These are phyloP conservation scores for Pocota personata DNA, from an alignment of 2,888 invertebrate genomes.

Conservation along the genomic window DNA sequence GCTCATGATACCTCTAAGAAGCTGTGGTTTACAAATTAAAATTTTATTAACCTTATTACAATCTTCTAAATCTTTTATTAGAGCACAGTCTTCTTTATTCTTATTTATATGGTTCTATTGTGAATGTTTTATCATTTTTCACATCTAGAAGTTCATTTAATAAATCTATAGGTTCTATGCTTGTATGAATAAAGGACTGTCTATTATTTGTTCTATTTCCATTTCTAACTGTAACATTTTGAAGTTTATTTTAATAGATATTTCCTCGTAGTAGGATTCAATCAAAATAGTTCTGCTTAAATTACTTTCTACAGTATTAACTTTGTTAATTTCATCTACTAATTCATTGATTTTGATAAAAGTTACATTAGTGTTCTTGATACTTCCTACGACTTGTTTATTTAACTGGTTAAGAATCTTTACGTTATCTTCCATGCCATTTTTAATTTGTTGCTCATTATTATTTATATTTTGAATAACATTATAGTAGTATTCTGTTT, in stretches of 20 bases:
- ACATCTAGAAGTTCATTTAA: not conserved
- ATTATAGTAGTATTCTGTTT: conserved; percentile 8
- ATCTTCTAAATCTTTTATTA: conserved; percentile 1
- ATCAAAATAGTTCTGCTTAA: not conserved
- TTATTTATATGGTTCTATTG: conserved; percentile 22
- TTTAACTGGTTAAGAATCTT: conserved; percentile 1
- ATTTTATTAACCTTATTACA: not conserved
- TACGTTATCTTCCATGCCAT: conserved; percentile 13
- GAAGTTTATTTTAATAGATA: not conserved
- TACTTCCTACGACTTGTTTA: not conserved
- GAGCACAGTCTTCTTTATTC: conserved; percentile 5
- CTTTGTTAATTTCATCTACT: conserved; percentile 1
- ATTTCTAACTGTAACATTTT: conserved; percentile 1
- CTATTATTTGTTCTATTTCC: conserved; percentile 4
- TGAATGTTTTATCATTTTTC: not conserved
- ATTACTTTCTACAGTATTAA: not conserved
- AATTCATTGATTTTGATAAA: not conserved
- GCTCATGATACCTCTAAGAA: not conserved
- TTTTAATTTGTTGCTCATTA: not conserved
- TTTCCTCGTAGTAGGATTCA: not conserved
- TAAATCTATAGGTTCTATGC: conserved; percentile 1
- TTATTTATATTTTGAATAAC: not conserved
- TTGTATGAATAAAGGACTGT: not conserved
- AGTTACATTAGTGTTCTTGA: too few species aligned
- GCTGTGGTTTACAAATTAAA: conserved; percentile 18